Conservation (phyloP, 2,113 vertebrate species). For the Bombycilla garrulus region DNA sequence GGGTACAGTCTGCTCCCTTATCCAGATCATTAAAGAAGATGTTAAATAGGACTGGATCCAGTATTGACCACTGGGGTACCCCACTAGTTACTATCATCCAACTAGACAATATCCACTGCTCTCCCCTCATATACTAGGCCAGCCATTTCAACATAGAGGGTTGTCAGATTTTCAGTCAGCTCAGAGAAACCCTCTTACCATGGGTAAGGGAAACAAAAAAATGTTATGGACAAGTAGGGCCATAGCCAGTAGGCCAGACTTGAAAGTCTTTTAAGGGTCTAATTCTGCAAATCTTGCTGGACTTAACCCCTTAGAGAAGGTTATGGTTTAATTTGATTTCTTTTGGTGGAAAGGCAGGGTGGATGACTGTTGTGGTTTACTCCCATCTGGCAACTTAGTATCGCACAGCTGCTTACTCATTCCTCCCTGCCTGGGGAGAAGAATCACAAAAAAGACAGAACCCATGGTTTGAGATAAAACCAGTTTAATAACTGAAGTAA, state of each 20-base stretch:
- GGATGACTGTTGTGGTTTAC: not conserved
- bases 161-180: not conserved
- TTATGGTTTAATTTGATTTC: not conserved
- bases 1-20: not conserved
- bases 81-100: not conserved
- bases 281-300: not conserved
- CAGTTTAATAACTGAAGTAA: not conserved
- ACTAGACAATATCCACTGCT: not conserved
- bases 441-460: not conserved
- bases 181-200: not conserved
- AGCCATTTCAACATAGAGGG: not conserved
- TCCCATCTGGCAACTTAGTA: not conserved
- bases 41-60: not conserved
- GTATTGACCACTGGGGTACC: not conserved
- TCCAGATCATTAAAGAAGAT: not conserved
- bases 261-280: not conserved
- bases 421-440: not conserved
- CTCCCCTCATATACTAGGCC: not conserved
- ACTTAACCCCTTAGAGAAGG: not conserved
- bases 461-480: not conserved
- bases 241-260: not conserved
- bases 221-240: not conserved
- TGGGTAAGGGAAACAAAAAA: not conserved
- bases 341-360: not conserved
- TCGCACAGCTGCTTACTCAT: not conserved